These are phyloP conservation scores for Ophioderma brevispina DNA, from an alignment of 35 echinoderm and acorn worm species.

Conservation along the genomic window DNA sequence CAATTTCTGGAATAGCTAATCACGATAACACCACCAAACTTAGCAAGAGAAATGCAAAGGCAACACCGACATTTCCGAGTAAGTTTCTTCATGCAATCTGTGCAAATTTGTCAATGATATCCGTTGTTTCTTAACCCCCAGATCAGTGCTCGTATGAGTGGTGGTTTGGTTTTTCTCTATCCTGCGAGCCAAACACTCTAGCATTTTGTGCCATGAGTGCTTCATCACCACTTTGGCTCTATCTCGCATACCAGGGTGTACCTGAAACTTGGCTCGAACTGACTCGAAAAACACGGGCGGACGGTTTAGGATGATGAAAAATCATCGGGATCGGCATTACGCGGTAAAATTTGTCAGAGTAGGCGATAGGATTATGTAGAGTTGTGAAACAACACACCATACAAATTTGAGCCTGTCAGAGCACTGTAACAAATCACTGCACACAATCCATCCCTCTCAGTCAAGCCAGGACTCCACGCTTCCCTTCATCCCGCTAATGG, in stretches of 20 bases:
- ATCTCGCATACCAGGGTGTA: background rate
- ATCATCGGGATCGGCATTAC: background rate
- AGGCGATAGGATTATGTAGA: background rate
- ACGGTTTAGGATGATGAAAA: background rate
- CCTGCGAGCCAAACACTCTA: background rate
- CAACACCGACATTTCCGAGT: background rate
- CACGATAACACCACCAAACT: slow-evolving; percentile 2
- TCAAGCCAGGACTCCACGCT: background rate
- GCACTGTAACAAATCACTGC: background rate
- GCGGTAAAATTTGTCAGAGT: background rate
- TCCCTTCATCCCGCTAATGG: background rate
- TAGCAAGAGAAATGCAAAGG: background rate
- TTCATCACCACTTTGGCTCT: background rate
- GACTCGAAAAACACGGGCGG: background rate
- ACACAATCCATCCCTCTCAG: background rate
- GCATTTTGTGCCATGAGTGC: background rate
- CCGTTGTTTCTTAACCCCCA: background rate
- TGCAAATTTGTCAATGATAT: background rate
- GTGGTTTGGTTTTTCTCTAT: background rate
- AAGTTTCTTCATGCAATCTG: background rate
- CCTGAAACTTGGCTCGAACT: background rate
- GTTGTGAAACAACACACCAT: background rate
- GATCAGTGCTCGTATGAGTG: background rate
- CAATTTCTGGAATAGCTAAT: background rate
- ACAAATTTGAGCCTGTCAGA: background rate